Conservation (phyloP, 2,888 invertebrate genomes). For the Lissonota sp. region DNA sequence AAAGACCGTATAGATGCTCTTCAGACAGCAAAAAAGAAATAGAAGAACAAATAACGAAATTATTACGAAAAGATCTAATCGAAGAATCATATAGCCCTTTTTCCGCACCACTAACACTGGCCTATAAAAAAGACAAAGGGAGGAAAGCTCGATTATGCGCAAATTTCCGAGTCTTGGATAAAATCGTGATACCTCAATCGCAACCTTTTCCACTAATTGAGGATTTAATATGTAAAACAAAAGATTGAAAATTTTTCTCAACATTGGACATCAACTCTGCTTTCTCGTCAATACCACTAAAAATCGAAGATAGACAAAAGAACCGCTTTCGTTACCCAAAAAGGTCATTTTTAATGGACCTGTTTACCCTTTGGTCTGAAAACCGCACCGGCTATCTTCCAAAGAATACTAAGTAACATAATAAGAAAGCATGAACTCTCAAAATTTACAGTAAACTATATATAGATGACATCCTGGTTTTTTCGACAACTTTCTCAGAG, state of each 20-base stretch:
- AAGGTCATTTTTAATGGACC: not conserved
- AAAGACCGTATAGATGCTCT: not conserved
- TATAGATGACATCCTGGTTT: not conserved
- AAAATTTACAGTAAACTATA: not conserved
- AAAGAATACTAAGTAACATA: conserved; percentile 1
- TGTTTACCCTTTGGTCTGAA: not conserved
- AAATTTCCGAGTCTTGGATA: not conserved
- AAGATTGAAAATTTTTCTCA: not conserved
- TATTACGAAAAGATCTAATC: not conserved
- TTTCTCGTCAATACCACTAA: not conserved
- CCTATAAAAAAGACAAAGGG: not conserved
- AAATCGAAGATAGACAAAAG: not conserved
- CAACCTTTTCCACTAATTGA: not conserved
- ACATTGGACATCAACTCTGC: not conserved
- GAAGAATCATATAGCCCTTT: not conserved
- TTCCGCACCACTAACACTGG: not conserved
- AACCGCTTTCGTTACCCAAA: not conserved
- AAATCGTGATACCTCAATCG: not conserved
- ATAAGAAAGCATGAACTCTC: not conserved
- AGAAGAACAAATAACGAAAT: not conserved
- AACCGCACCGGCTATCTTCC: not conserved
- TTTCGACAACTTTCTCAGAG: not conserved
- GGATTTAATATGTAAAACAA: not conserved
- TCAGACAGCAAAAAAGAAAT: not conserved
- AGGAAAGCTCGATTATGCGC: not conserved